A percentile compares a stretch with the other conserved stretches of the same genome.
Evolutionary conservation across 2,888 invertebrate species (phyloP).

Genomic region (Leptothorax acervorum): DNA sequence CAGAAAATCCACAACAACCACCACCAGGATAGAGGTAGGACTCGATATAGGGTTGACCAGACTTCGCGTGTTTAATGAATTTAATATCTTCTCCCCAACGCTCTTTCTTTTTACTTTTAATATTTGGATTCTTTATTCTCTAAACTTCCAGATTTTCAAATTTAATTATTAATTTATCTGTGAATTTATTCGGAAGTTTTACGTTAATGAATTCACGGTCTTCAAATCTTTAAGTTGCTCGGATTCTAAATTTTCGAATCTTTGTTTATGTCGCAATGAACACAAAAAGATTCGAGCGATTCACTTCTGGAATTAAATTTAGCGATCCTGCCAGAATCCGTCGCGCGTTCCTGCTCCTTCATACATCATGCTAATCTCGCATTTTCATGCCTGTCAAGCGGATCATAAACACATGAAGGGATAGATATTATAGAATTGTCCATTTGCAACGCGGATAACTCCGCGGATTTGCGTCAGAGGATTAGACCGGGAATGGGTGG

Average conservation of each 20-base stretch:
- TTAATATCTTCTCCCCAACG: background rate
- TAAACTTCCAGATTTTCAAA: background rate
- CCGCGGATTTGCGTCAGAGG: constrained; percentile 7
- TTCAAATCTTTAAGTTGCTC: background rate
- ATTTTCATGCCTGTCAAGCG: constrained; percentile 34
- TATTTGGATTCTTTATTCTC: background rate
- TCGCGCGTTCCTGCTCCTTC: constrained; percentile 4
- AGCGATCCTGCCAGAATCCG: constrained; percentile 33
- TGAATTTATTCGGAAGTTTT: background rate
- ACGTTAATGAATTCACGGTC: background rate
- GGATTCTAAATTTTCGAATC: background rate
- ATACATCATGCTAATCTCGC: constrained; percentile 29
- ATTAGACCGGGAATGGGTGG: constrained; percentile 37
- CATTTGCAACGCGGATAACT: constrained; percentile 1
- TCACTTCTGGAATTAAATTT: constrained; percentile 25
- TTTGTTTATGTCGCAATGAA: background rate
- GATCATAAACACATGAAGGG: background rate
- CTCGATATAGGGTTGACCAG: background rate
- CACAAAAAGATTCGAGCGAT: background rate
- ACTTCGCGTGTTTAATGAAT: background rate
- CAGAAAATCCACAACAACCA: constrained; percentile 67
- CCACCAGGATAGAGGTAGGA: constrained; percentile 79
- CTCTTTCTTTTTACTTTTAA: background rate
- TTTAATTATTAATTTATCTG: background rate
- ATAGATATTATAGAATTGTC: constrained; percentile 16